Conservation (phyloP, 2,888 invertebrate genomes). For the Trimorus sp. region DNA sequence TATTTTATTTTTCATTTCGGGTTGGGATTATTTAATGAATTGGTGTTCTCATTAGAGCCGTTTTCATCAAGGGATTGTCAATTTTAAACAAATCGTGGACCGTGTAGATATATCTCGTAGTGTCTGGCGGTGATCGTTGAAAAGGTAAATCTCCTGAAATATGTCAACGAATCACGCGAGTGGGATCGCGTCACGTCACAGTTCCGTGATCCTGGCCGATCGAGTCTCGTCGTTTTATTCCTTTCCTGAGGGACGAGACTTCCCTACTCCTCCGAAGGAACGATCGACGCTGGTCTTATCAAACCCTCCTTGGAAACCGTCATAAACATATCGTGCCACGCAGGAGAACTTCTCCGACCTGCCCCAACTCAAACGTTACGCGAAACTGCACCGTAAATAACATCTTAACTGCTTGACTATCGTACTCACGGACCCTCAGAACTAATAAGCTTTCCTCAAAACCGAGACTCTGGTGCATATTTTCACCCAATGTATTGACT, state of each 20-base stretch:
- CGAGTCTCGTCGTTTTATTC: conserved; percentile 60
- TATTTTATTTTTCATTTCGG: too few species aligned
- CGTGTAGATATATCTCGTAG: conserved; percentile 45
- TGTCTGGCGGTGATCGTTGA: conserved; percentile 54
- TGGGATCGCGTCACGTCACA: conserved; percentile 65
- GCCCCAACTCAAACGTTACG: conserved; percentile 78
- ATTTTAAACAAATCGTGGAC: conserved; percentile 48
- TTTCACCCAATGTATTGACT: conserved; percentile 11
- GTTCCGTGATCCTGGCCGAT: conserved; percentile 66
- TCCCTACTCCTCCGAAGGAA: conserved; percentile 45
- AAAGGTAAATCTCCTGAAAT: conserved; percentile 64
- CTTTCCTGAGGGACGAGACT: conserved; percentile 55
- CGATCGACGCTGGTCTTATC: conserved; percentile 68
- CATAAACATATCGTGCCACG: conserved; percentile 78
- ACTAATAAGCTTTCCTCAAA: conserved; percentile 53
- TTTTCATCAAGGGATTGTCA: conserved; percentile 26
- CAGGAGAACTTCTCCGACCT: conserved; percentile 74
- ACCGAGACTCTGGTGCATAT: conserved; percentile 32
- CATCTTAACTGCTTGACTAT: conserved; percentile 77
- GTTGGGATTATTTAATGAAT: too few species aligned
- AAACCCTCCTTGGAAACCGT: conserved; percentile 71
- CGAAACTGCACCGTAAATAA: conserved; percentile 80
- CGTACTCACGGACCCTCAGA: conserved; percentile 71
- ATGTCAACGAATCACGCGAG: conserved; percentile 67
- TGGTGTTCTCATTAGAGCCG: too few species aligned